Percentiles rank a stretch among this genome's conserved stretches.
Conservation (phyloP, 2,888 invertebrate genomes). For the Coremacera marginata region DNA sequence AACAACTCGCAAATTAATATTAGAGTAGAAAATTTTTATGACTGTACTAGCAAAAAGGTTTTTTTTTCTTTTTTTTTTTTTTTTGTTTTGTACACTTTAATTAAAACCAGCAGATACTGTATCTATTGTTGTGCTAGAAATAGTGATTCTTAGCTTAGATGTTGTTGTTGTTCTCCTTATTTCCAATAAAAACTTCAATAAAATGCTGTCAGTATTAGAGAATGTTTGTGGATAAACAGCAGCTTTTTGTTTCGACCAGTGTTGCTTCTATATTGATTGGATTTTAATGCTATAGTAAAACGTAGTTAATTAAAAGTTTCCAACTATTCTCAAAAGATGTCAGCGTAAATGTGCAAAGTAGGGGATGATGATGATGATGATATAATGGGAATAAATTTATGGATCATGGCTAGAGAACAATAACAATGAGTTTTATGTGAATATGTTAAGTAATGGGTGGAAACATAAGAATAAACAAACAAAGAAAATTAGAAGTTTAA, state of each 20-base stretch:
- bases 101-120: constrained; percentile 3
- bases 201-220: too few relatives aligned
- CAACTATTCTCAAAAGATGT: background rate
- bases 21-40: too few relatives aligned
- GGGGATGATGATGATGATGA: background rate
- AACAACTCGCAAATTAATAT: too few relatives aligned
- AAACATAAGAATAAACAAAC: too few relatives aligned
- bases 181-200: too few relatives aligned
- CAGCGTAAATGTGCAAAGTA: background rate
- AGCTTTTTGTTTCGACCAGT: background rate
- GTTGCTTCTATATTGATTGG: background rate
- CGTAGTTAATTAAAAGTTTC: background rate
- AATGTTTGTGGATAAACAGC: too few relatives aligned
- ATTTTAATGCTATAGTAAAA: background rate
- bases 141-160: background rate
- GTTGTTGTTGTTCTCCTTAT: background rate
- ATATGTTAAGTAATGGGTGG: too few relatives aligned
- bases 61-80: background rate
- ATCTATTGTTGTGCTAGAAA: background rate
- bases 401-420: too few relatives aligned
- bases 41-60: too few relatives aligned
- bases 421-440: too few relatives aligned
- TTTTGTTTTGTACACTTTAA: background rate
- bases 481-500: too few relatives aligned
- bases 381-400: too few relatives aligned